A percentile compares a stretch with the other conserved stretches of the same genome.
phyloP scores from a whole-genome alignment of 2,888 invertebrate species.

The Andrena dorsata region DNA sequence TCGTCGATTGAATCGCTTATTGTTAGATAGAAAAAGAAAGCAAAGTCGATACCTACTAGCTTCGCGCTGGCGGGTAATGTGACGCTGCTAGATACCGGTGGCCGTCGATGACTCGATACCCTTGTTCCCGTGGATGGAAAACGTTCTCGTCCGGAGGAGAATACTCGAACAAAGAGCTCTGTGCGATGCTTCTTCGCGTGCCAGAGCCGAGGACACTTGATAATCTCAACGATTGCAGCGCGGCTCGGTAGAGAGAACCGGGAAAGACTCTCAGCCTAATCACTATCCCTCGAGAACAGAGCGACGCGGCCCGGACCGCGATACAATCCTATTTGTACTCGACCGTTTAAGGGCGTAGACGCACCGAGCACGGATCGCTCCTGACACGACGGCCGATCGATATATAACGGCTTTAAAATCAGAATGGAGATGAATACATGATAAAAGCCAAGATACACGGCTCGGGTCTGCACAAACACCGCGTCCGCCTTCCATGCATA shows the following conservation, averaged over 20 bases:
- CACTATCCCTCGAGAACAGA: conserved; percentile 33
- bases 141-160: background rate
- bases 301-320: background rate
- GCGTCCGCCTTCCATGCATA: conserved; percentile 5
- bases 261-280: conserved; percentile 59
- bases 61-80: too few relatives aligned
- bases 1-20: background rate
- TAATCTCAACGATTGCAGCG: conserved; percentile 55
- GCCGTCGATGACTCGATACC: too few relatives aligned
- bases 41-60: background rate
- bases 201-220: conserved; percentile 42
- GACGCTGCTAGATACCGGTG: too few relatives aligned
- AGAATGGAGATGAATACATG: conserved; percentile 48
- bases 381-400: conserved; percentile 33
- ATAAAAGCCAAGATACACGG: conserved; percentile 56
- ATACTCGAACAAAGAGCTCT: background rate
- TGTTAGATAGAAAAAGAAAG: background rate
- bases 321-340: conserved; percentile 33
- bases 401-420: conserved; percentile 61
- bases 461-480: conserved; percentile 19
- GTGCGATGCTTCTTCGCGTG: conserved; percentile 22
- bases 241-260: conserved; percentile 43
- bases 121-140: background rate
- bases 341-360: conserved; percentile 30
- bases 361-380: conserved; percentile 12